These are phyloP conservation scores for Drosophila melanica DNA, from an alignment of 1,140 invertebrate genomes.

Conservation along the genomic window DNA sequence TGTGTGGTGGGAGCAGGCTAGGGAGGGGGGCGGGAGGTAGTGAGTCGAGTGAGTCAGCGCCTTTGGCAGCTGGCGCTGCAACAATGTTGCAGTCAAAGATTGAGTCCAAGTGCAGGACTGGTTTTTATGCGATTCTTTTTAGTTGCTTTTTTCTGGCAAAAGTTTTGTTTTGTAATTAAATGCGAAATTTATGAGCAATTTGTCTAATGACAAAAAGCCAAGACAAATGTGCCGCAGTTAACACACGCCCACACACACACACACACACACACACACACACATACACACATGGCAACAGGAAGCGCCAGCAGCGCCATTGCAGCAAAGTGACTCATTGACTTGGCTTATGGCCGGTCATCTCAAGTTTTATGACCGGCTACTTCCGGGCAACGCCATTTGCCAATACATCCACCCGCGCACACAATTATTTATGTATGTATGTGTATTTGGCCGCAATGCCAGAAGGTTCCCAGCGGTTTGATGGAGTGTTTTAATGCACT, in stretches of 20 bases:
- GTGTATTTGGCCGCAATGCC: constrained; percentile 51
- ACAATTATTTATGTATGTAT: background rate
- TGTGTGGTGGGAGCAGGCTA: too few species aligned
- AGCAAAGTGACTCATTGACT: constrained; percentile 79
- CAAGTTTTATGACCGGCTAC: constrained; percentile 79
- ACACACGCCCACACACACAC: constrained; percentile 46
- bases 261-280: constrained; percentile 3
- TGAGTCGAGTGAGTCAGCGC: constrained; percentile 73
- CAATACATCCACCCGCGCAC: background rate
- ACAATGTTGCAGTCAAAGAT: constrained; percentile 67
- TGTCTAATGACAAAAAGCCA: constrained; percentile 71
- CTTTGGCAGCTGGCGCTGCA: constrained; percentile 54
- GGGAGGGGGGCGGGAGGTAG: constrained; percentile 3
- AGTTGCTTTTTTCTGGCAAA: too few species aligned
- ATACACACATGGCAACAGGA: constrained; percentile 11
- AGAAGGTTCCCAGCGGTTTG: constrained; percentile 62
- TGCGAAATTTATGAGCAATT: constrained; percentile 73
- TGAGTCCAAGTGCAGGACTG: constrained; percentile 34
- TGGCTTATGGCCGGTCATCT: constrained; percentile 75
- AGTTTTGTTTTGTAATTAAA: constrained; percentile 72
- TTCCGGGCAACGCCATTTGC: constrained; percentile 74
- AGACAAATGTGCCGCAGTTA: constrained; percentile 68
- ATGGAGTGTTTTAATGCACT: constrained; percentile 80
- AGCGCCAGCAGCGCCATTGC: constrained; percentile 51
- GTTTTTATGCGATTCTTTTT: constrained; percentile 1